Percentiles rank a stretch among this genome's conserved stretches.
These are phyloP conservation scores for Eubasilissa regina DNA, from an alignment of 1,140 invertebrate species.

Conservation along the genomic window DNA sequence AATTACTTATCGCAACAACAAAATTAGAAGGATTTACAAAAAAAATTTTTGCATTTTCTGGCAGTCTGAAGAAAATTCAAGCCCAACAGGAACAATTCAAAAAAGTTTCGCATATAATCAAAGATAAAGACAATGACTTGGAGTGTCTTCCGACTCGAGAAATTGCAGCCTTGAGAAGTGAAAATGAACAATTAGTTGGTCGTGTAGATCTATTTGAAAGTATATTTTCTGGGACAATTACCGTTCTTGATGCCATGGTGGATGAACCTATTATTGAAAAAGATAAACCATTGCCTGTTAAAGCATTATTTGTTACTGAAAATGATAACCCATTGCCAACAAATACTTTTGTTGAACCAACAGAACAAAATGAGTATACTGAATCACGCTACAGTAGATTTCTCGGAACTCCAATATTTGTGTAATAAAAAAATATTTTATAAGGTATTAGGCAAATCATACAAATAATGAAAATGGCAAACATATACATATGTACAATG, in stretches of 20 bases:
- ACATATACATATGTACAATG: too few species aligned
- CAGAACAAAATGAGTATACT: too few species aligned
- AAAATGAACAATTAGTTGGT: neutral
- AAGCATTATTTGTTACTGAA: too few species aligned
- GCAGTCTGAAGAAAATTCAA: neutral
- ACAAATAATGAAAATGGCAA: too few species aligned
- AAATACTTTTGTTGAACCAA: too few species aligned
- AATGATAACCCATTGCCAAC: too few species aligned
- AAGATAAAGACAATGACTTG: neutral
- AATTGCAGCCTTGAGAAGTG: neutral
- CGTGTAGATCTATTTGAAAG: neutral
- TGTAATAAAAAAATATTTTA: too few species aligned
- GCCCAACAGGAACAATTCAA: neutral
- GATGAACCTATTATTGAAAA: neutral
- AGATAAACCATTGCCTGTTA: too few species aligned
- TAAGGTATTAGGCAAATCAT: too few species aligned
- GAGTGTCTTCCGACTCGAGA: neutral
- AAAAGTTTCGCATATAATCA: neutral
- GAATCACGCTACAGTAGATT: too few species aligned
- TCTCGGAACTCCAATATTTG: too few species aligned
- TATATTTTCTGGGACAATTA: neutral
- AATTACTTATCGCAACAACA: slow-evolving; percentile 3
- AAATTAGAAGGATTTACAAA: slow-evolving; percentile 14
- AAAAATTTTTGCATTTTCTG: neutral
- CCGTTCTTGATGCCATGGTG: neutral